These are phyloP conservation scores for Leptobrachium leishanense DNA, from an alignment of 2,113 vertebrate species.

Conservation along the genomic window DNA sequence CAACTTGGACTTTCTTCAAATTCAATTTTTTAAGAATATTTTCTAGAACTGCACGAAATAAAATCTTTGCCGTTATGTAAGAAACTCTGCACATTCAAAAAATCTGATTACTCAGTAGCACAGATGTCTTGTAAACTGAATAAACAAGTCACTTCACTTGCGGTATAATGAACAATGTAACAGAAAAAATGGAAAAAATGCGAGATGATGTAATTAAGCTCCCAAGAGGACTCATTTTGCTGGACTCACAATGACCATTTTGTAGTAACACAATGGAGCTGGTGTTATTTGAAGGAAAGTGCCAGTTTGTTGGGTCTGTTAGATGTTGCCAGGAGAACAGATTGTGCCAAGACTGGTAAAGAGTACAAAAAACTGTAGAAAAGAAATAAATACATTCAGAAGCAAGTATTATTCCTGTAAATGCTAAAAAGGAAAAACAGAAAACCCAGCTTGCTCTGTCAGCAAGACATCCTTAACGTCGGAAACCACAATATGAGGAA, in stretches of 20 bases:
- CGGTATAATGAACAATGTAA: not conserved
- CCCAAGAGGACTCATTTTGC: not conserved
- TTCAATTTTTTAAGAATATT: too few species aligned
- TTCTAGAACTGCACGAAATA: too few species aligned
- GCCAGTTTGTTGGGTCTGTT: not conserved
- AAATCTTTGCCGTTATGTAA: not conserved
- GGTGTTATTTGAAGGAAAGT: not conserved
- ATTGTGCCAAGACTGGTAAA: too few species aligned
- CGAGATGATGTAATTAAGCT: not conserved
- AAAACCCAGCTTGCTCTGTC: too few species aligned
- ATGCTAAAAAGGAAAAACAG: too few species aligned
- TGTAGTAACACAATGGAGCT: not conserved
- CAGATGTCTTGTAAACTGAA: not conserved
- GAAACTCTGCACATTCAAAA: not conserved
- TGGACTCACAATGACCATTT: slow-evolving; percentile 1
- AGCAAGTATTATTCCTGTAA: too few species aligned
- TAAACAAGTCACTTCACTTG: not conserved
- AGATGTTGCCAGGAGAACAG: not conserved
- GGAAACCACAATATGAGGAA: slow-evolving; percentile 28
- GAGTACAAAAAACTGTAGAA: too few species aligned
- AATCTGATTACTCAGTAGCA: not conserved
- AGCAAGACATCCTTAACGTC: not conserved
- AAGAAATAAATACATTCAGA: too few species aligned
- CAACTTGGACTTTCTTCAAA: too few species aligned
- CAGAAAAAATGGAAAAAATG: not conserved